phyloP scores from a whole-genome alignment of 1,140 invertebrate genomes.

The Pomacea maculata region DNA sequence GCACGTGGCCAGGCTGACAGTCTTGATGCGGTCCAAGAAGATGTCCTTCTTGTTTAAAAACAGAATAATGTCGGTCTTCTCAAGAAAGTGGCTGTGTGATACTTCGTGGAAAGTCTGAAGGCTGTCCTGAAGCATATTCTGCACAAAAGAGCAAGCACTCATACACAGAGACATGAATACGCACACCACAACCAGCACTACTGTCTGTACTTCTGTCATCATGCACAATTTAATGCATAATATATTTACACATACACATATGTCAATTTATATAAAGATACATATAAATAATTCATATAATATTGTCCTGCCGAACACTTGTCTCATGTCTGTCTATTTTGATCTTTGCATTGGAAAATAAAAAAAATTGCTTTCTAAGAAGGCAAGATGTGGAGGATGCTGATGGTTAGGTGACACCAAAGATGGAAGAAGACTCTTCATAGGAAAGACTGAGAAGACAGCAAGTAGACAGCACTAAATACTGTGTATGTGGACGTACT shows the following conservation, averaged over 20 bases:
- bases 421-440: too few species aligned
- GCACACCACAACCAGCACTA: slow-evolving; percentile 26
- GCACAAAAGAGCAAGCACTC: slow-evolving; percentile 23
- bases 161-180: slow-evolving; percentile 13
- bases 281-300: neutral
- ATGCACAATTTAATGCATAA: neutral
- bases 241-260: slow-evolving; percentile 6
- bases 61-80: slow-evolving; percentile 55
- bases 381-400: too few species aligned
- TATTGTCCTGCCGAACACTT: neutral
- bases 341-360: too few species aligned
- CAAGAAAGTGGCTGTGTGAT: slow-evolving; percentile 51
- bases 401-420: too few species aligned
- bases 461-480: neutral
- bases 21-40: slow-evolving; percentile 47
- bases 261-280: neutral
- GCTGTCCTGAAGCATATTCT: slow-evolving; percentile 56
- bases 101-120: slow-evolving; percentile 54
- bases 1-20: slow-evolving; percentile 32
- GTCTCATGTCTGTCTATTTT: neutral
- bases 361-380: too few species aligned
- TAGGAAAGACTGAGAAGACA: too few species aligned
- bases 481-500: slow-evolving; percentile 29
- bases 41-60: slow-evolving; percentile 59
- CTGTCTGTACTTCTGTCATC: neutral